Evolutionary conservation across 1,140 invertebrate species (phyloP).

Genomic region (Zaprionus tsacasi): DNA sequence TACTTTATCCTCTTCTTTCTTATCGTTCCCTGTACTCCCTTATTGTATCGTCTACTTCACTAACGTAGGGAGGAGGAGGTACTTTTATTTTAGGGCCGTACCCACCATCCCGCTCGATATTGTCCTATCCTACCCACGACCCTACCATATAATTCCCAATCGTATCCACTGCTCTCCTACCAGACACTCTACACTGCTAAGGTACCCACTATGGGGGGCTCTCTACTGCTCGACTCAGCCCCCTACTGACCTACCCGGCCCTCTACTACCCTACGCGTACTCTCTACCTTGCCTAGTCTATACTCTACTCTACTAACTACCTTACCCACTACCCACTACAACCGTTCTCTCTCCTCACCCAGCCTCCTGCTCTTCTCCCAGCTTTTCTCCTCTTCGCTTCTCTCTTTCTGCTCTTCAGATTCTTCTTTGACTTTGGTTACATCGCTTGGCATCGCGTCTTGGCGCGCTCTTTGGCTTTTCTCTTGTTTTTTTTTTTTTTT

Average conservation of each 20-base stretch:
- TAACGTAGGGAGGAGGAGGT: no score
- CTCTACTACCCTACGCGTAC: not conserved
- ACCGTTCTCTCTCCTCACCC: not conserved
- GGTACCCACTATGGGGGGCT: not conserved
- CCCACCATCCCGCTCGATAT: no score
- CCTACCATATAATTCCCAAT: no score
- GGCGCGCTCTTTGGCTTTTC: conserved; percentile 31
- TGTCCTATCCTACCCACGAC: no score
- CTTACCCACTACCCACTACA: not conserved
- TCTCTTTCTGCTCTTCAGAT: conserved; percentile 21
- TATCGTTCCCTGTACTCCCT: no score
- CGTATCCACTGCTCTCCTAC: no score
- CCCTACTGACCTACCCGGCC: not conserved
- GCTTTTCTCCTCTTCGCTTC: not conserved
- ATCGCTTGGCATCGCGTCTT: conserved; percentile 25
- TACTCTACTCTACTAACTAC: not conserved
- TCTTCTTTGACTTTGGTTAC: conserved; percentile 72
- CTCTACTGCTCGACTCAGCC: no score
- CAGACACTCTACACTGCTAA: not conserved
- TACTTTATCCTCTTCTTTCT: no score
- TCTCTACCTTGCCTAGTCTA: not conserved
- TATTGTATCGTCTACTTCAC: no score
- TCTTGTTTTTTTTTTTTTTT: not conserved
- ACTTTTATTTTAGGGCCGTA: no score
- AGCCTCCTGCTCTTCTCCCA: not conserved